Evolutionary conservation across 2,113 vertebrate species (phyloP), one percentile per base, ranked within the genome.

Genomic region (Elanoides forficatus): DNA sequence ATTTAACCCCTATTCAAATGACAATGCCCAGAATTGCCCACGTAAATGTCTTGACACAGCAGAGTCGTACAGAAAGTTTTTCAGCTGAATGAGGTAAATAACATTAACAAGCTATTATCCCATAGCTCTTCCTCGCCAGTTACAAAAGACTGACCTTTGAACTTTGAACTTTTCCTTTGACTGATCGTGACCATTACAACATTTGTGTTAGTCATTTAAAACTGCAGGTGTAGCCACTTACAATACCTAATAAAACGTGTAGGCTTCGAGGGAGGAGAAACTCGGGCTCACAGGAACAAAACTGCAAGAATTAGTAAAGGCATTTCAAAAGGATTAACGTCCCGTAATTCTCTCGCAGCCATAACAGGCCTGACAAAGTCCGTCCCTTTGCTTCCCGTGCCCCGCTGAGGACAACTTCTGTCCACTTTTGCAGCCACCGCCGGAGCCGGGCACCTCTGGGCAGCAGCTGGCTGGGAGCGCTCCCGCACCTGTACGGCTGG

Each of bases 171-270:
- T 96, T 98, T 82, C 56, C 96, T 98, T 98, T 99, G 98, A 99
- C 98, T 95, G 96, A 97, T 97, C 96, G 92, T 76, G 96, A 98
- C 98, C 97, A 98, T 96, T 98, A 98, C 98, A 98, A 98, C 98
- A 94, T 86, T 98, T 98, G 98, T 95, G 98, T 97, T 97, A 98
- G 93, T 96, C 97, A 97, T 98, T 99, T 98, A 98, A 98, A 98
- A 96, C 98, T 53, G 98, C 99, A 99, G 99, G 99, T 99, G 99
- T 98, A 98, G 98, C 98, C 98, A 96, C 97, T 98, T 98, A 98
- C 98, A 97, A 98, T 95, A 88, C 97, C 98, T 97, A 97, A 99
- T 99, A 99, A 99, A 99, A 97, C 21, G 96, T 80, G 92, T 76
- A 68, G 95, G 93, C 90, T 91, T 90, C 82, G 5, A 90, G 90